These are phyloP conservation scores for Hyles vespertilio DNA, from an alignment of 1,140 invertebrate genomes.

Conservation along the genomic window DNA sequence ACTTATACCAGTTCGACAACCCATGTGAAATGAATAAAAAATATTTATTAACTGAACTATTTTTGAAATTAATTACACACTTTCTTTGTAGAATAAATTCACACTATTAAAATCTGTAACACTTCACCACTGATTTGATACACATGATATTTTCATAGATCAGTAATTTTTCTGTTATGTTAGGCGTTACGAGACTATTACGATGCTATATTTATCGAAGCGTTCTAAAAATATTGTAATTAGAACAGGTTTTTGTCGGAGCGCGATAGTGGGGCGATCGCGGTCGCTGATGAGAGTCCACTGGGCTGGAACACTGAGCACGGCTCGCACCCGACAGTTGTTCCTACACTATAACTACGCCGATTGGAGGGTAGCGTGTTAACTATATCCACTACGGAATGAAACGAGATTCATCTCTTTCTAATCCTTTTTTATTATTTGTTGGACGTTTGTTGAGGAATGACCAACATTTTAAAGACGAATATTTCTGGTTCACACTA, in stretches of 20 bases:
- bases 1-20: conserved; percentile 50
- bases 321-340: conserved; percentile 40
- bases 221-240: conserved; percentile 1
- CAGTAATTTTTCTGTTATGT: neutral
- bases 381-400: no score
- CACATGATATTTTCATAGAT: no score
- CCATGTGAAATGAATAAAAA: conserved; percentile 8
- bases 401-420: no score
- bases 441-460: no score
- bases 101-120: neutral
- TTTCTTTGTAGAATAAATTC: neutral
- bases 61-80: neutral
- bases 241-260: conserved; percentile 9
- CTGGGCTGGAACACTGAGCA: conserved; percentile 69
- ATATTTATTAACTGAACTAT: neutral
- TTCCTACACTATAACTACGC: conserved; percentile 18
- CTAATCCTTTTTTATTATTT: no score
- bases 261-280: conserved; percentile 31
- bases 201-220: no score
- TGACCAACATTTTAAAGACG: no score
- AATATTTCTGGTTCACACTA: no score
- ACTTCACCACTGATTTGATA: neutral
- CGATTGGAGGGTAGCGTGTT: neutral
- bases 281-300: conserved; percentile 58
- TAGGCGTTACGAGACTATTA: no score